phyloP scores from a whole-genome alignment of 2,113 vertebrate genomes.

The Perca flavescens region DNA sequence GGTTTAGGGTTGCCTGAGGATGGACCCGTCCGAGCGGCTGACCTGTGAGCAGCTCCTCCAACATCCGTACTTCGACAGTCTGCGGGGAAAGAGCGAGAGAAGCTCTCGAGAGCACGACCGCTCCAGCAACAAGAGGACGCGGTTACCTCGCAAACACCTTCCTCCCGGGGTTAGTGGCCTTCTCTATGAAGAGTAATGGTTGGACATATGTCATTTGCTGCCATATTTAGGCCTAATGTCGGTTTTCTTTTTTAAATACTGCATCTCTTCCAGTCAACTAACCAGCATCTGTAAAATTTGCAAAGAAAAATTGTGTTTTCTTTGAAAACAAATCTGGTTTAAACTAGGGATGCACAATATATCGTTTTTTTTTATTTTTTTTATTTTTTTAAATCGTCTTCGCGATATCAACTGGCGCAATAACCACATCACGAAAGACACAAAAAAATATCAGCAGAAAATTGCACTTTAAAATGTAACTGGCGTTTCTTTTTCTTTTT shows the following conservation, averaged over 20 bases:
- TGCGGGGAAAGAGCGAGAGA: conserved; percentile 80
- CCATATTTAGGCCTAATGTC: neutral
- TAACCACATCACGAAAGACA: no score
- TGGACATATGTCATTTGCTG: neutral
- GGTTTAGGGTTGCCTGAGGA: conserved; percentile 90
- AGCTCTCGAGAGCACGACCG: conserved; percentile 82
- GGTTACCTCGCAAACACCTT: conserved; percentile 84
- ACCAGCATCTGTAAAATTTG: neutral
- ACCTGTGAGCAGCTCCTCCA: conserved; percentile 92
- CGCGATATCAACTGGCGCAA: no score
- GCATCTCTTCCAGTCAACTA: neutral
- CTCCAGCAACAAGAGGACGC: conserved; percentile 76
- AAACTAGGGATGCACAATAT: no score
- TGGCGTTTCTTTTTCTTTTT: no score
- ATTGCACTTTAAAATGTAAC: no score
- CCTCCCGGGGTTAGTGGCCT: conserved; percentile 85
- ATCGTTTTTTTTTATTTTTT: no score
- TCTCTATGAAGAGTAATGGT: neutral
- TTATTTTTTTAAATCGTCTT: no score
- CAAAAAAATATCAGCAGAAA: no score
- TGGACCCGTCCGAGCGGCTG: conserved; percentile 91
- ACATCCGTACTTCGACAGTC: conserved; percentile 91
- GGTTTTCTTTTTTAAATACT: neutral
- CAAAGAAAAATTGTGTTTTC: neutral
- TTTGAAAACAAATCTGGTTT: neutral